Conservation (phyloP, 2,797 vertebrate genomes). For the Odontamblyopus rebecca region DNA sequence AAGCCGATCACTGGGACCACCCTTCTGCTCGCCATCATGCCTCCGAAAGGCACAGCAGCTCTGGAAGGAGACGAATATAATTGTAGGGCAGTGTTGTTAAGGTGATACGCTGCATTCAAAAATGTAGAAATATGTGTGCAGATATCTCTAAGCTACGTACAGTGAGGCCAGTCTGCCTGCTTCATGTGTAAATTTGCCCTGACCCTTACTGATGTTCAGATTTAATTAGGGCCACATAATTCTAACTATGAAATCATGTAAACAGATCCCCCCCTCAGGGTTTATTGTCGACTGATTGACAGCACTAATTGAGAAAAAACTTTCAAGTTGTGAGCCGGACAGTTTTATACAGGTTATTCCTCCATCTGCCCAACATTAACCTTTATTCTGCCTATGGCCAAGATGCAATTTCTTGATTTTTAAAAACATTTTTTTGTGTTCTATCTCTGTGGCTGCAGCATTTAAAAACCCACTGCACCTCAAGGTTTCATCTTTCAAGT, state of each 20-base stretch:
- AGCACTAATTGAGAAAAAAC: constrained; percentile 34
- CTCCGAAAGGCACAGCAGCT: constrained; percentile 87
- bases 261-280: constrained; percentile 39
- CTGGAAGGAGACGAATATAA: constrained; percentile 60
- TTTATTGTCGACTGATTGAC: constrained; percentile 28
- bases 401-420: constrained; percentile 45
- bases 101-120: not conserved
- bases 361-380: constrained; percentile 37
- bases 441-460: constrained; percentile 48
- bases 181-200: constrained; percentile 18
- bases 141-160: constrained; percentile 3
- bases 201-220: constrained; percentile 28
- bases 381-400: constrained; percentile 34
- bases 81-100: constrained; percentile 1
- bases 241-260: constrained; percentile 34
- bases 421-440: constrained; percentile 47
- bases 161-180: not conserved
- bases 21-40: constrained; percentile 66
- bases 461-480: constrained; percentile 44
- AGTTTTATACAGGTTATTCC: constrained; percentile 22
- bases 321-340: constrained; percentile 9
- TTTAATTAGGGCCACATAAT: constrained; percentile 50
- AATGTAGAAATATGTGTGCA: not conserved
- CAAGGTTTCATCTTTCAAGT: constrained; percentile 62
- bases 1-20: constrained; percentile 63